Conservation (phyloP, 1,140 invertebrate genomes). For the Marisa cornuarietis region DNA sequence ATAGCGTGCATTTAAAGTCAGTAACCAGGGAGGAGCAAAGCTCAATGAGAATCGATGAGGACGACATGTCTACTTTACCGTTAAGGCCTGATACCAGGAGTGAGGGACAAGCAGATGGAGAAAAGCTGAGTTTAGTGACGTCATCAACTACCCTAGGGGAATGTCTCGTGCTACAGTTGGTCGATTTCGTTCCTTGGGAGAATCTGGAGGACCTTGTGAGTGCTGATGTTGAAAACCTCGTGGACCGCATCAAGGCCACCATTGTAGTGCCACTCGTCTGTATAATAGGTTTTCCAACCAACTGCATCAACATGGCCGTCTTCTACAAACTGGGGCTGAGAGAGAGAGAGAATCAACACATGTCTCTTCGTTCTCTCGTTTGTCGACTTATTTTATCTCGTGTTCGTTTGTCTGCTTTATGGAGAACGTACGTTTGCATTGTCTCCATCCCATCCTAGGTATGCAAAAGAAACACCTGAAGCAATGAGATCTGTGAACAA, state of each 20-base stretch:
- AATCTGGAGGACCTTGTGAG: conserved; percentile 5
- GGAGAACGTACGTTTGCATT: not conserved
- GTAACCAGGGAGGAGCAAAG: no score
- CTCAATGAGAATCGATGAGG: no score
- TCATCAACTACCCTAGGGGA: not conserved
- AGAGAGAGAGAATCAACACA: conserved; percentile 13
- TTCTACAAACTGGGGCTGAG: conserved; percentile 12
- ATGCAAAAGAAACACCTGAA: no score
- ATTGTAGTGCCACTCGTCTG: not conserved
- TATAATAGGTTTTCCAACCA: conserved; percentile 1
- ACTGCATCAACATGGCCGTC: conserved; percentile 17
- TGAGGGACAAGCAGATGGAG: no score
- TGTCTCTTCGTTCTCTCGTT: conserved; percentile 13
- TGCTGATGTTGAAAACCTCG: not conserved
- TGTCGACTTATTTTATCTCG: not conserved
- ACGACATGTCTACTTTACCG: no score
- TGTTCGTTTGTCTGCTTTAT: not conserved
- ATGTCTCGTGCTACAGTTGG: not conserved
- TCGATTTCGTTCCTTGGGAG: conserved; percentile 4
- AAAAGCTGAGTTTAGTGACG: no score
- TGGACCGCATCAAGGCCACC: not conserved
- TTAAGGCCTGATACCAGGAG: no score
- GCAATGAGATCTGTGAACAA: no score
- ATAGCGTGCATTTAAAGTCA: no score
- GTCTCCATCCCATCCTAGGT: no score